Evolutionary conservation across 1,140 invertebrate species (phyloP).

Genomic region (Charaxes varanes): DNA sequence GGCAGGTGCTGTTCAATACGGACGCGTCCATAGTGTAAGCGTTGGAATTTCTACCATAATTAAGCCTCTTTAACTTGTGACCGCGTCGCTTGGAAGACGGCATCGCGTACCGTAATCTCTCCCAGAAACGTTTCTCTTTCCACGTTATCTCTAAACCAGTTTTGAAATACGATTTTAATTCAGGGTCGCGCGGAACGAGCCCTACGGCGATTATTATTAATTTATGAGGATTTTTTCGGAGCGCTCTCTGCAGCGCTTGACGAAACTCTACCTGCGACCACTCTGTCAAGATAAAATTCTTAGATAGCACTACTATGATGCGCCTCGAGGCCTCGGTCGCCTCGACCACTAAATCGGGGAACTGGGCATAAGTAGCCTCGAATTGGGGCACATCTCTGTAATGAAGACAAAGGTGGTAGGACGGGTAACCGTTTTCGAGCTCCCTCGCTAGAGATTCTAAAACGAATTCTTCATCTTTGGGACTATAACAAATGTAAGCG

Average conservation of each 20-base stretch:
- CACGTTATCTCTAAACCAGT: slow-evolving; percentile 89
- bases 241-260: slow-evolving; percentile 86
- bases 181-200: slow-evolving; percentile 87
- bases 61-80: slow-evolving; percentile 77
- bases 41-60: slow-evolving; percentile 76
- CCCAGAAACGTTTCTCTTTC: slow-evolving; percentile 94
- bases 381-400: slow-evolving; percentile 90
- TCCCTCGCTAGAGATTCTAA: slow-evolving; percentile 86
- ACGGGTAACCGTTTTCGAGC: slow-evolving; percentile 81
- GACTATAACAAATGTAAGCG: slow-evolving; percentile 92
- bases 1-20: slow-evolving; percentile 74
- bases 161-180: slow-evolving; percentile 90
- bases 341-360: slow-evolving; percentile 87
- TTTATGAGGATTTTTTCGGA: slow-evolving; percentile 86
- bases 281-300: slow-evolving; percentile 89
- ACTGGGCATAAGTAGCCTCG: slow-evolving; percentile 79
- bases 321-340: slow-evolving; percentile 89
- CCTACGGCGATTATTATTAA: slow-evolving; percentile 90
- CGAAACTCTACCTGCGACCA: slow-evolving; percentile 90
- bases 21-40: slow-evolving; percentile 77
- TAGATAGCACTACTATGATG: slow-evolving; percentile 85
- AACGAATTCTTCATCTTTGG: slow-evolving; percentile 91
- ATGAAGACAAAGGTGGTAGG: slow-evolving; percentile 88
- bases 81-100: slow-evolving; percentile 79
- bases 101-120: slow-evolving; percentile 90